Evolutionary conservation across 1,140 invertebrate species (phyloP), one percentile per base, ranked within the genome.

Genomic region (Agrypnia vestita): DNA sequence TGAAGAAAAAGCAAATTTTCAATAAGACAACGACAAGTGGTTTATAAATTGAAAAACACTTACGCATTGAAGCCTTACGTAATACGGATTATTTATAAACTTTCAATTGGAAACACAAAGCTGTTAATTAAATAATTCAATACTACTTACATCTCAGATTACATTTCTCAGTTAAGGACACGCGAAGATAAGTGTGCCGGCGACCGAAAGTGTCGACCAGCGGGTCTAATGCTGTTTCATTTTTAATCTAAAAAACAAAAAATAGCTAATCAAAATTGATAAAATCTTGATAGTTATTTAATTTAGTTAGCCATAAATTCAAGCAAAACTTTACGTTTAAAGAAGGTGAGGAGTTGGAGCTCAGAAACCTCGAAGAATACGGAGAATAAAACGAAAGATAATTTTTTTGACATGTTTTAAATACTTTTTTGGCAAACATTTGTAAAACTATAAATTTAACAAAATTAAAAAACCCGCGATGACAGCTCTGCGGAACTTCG

Each of bases 81-180:
- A 35, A 35, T 35, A 6, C 6, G 25, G 25, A 35, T 35, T 35
- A 35, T 35, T 35, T 35, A 35, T 35, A 35, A 35, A 35, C 25
- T 35, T 35, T 35, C 25, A 35, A 35, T 35, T 35, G 25, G 6
- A 35, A 35, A 35, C 25, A 35, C 25, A 35, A 35, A 35, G n/a
- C 6, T 35, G 25, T 35, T 35, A 35, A 35, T 35, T 35, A 35
- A 35, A 1, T 35, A 35, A 35, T 35, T 35, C 12, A 64, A 46
- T 0, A n/a, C 13, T 53, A 90, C 92, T 93, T 93, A 97, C 98
- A 99, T 92, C 98, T 91, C 62, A 99, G 92, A 89, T 99, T 99
- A 86, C 98, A 99, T 79, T 94, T 91, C 88, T 99, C 98, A 3
- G 97, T 99, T 13, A 99, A 88, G 0, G 98, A 99, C 84, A 99